Base-by-base conservation (phyloP, 2,113 vertebrate species). In the Monopterus albus region DNA sequence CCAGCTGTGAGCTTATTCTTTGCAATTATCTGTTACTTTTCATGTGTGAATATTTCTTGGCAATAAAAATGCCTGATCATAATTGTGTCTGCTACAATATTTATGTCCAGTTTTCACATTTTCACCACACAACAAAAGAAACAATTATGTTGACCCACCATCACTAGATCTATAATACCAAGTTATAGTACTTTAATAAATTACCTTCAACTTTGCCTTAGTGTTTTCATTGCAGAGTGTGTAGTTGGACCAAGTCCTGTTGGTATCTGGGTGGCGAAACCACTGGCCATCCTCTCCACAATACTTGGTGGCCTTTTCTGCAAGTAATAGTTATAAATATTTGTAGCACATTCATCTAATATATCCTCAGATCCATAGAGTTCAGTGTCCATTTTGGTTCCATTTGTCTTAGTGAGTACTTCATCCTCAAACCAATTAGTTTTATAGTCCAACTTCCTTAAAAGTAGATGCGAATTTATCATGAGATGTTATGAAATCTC, bases 221-320 rank as follows among this genome's bases (percentile, higher is more conserved):
- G 95, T 96, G 89, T 96, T 96, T 39, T 95, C 95, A 3, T 95
- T 97, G 82, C 98, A 99, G 73, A 95, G 87, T 7, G 96, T 97
- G 31, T 99, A 99, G 93, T 99, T 96, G 82, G 98, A 97, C 96
- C 96, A 98, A 1, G 96, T 98, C 56, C 94, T 90, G 82, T 99
- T 99, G 81, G 92, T 97, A 60, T 97, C 96, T 3, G 97, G 97
- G 78, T 99, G 96, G 15, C 93, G 94, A 81, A 96, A 99, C 98
- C 98, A 99, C 66, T 93, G 93, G 20, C 97, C 97, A 0, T 91
- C 92, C 71, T 96, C 95, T 72, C 96, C 96, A 62, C 98, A 99
- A 42, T 94, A 96, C 82, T 98, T 99, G 6, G 94, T 95, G 60
- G 94, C 97, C 68, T 85, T 95, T 91, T 99, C 98, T 99, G 69